Conservation (phyloP, 2,113 vertebrate species). For the Hyperopisus bebe region DNA sequence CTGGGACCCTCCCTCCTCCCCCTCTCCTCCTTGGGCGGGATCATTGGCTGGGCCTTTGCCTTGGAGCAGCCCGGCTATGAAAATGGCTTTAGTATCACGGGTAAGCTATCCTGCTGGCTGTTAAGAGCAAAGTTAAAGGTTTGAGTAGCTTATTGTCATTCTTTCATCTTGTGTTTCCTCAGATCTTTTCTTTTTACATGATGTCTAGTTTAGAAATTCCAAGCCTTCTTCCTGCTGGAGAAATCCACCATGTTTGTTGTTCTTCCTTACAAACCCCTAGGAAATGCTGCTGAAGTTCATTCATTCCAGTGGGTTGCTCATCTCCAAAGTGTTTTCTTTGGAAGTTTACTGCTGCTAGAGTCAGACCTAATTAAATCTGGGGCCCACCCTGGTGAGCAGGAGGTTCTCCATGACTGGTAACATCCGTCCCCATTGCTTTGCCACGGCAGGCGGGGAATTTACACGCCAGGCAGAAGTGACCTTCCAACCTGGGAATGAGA, state of each 20-base stretch:
- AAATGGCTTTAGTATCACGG: slow-evolving; percentile 88
- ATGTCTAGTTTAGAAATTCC: background rate
- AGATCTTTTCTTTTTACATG: background rate
- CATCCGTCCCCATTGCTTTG: background rate
- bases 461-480: slow-evolving; percentile 76
- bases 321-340: background rate
- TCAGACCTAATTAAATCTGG: background rate
- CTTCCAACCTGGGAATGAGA: slow-evolving; percentile 73
- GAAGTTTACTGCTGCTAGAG: background rate
- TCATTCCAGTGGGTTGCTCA: background rate
- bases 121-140: background rate
- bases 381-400: background rate
- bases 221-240: background rate
- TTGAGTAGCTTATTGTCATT: background rate
- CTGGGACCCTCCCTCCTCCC: slow-evolving; percentile 81
- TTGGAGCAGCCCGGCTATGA: slow-evolving; percentile 82
- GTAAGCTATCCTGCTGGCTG: slow-evolving; percentile 52
- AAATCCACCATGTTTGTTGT: background rate
- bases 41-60: slow-evolving; percentile 94
- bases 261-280: background rate
- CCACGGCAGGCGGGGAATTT: slow-evolving; percentile 74
- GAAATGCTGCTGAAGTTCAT: background rate
- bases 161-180: background rate
- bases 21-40: slow-evolving; percentile 74
- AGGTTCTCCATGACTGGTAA: background rate